Base-by-base conservation (phyloP, 2,797 vertebrate genomes). In the Mormyrops boulengeri region DNA sequence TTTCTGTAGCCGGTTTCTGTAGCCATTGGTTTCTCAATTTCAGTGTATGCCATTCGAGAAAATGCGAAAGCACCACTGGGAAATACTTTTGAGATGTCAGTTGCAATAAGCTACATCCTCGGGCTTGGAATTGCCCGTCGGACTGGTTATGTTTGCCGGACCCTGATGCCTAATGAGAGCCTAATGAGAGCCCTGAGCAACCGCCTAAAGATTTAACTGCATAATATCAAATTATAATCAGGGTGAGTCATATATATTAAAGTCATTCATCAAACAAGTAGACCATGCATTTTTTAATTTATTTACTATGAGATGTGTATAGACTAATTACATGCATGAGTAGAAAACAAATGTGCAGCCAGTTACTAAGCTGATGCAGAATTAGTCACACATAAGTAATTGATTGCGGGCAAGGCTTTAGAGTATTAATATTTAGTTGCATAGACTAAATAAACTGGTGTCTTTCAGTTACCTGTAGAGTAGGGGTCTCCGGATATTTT, bases 241-340 rank as follows among this genome's bases (percentile, higher is more conserved):
- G 77, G 77, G 38, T 82, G 77, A 82, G 77, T 82, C 41, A 47
- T 44, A 82, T 82, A n/a, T 47, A 82, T 82, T 82, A 47, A 82
- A 82, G 77, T 82, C 2, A 82, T 82, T 82, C 2, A 41, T 82
- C 77, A 47, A 47, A 44, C 77, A 82, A 82, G 38, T 47, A 82
- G 77, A 82, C 77, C 41, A 44, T 82, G 17, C 8, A 17, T 47
- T n/a, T 11, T 34, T 73, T 73, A 38, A 73, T 69, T 73, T 73
- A 38, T 73, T 73, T 17, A 9, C 30, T 73, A 38, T 73, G 69
- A 73, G 30, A 73, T n/a, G 19, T 82, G 8, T 47, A 14, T 82
- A 82, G 77, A 44, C 19, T 47, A 82, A 82, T 82, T 47, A 82
- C 77, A 82, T 82, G 77, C 38, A 82, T 82, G 17, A 47, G 77